phyloP scores from a whole-genome alignment of 2,888 invertebrate species.

The Choristoneura rosaceana region DNA sequence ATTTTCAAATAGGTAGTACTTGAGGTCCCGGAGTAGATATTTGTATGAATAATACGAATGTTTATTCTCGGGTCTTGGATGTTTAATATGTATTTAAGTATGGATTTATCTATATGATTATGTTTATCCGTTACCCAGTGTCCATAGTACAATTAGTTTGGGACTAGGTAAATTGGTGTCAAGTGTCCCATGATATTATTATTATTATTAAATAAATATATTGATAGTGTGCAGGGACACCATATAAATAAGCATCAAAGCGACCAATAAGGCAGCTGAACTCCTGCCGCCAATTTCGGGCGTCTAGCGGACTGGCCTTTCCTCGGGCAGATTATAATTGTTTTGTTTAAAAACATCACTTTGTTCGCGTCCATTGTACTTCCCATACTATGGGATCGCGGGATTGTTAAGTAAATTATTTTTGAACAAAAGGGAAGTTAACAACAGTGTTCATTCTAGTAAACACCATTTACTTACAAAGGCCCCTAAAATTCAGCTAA shows the following conservation, averaged over 20 bases:
- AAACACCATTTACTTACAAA: conserved; percentile 28
- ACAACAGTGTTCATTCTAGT: conserved; percentile 28
- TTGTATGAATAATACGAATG: too few species aligned
- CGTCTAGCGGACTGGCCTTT: not conserved
- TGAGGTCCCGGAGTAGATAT: too few species aligned
- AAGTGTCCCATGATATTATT: too few species aligned
- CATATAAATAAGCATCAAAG: not conserved
- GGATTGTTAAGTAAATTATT: conserved; percentile 36
- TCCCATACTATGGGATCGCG: conserved; percentile 22
- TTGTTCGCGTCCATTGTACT: conserved; percentile 28
- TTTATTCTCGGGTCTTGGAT: too few species aligned
- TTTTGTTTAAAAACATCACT: conserved; percentile 24
- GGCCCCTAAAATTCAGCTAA: conserved; percentile 18
- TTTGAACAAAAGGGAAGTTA: conserved; percentile 25
- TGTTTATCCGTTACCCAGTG: too few species aligned
- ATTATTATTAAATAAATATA: too few species aligned
- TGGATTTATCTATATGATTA: too few species aligned
- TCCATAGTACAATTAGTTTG: too few species aligned
- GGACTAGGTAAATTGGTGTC: too few species aligned
- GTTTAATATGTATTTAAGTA: too few species aligned
- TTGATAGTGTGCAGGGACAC: too few species aligned
- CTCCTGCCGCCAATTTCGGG: not conserved
- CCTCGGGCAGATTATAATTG: not conserved
- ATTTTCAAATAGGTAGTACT: too few species aligned
- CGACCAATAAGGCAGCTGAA: not conserved